Evolutionary conservation across 2,113 vertebrate genomes (phyloP), one percentile per base, ranked within the genome.

Genomic region (Eleginops maclovinus): DNA sequence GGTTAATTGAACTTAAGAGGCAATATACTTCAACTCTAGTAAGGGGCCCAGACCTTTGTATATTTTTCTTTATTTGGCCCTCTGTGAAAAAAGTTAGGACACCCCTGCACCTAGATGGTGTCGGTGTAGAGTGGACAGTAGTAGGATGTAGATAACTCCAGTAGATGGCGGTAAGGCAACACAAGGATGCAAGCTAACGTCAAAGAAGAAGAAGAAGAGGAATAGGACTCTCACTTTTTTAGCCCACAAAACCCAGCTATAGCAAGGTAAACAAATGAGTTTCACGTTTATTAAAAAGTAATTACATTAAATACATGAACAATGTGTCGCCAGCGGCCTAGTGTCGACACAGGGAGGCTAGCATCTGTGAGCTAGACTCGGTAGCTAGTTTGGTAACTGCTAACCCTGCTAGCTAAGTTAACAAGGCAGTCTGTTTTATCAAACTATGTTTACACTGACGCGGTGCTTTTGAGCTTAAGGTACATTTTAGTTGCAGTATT

Each of bases 361-460:
- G 47, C 63, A 51, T 63, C 64, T 53, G 55, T 4, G 21, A 47
- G 13, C 21, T 69, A 62, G 70, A 74, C 22, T 50, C 54, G 68
- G 77, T 31, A 24, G 88, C 71, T 87, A 75, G 63, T 72, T 81
- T 47, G 60, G 22, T 49, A 71, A 80, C 21, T 77, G 87, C 84
- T 90, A 88, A 79, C 53, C 58, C 0, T 66, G 75, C 85, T 82
- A 86, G 83, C 89, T 81, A 62, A 82, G 63, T 85, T 86, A 79
- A 63, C 46, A 44, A 81, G 62, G 54, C 40, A 76, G 58, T n/a
- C 19, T 51, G 17, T 11, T 81, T 46, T 1, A 17, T 21, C 10
- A 36, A 1, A 1, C 36, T 44, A 41, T 47, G 14, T 36, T 51
- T 2, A 36, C 3, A 58, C 14, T 43, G 19, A 44, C 4, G 10